Base-by-base conservation (phyloP, 2,888 invertebrate genomes). In the Ptychoptera contaminata region DNA sequence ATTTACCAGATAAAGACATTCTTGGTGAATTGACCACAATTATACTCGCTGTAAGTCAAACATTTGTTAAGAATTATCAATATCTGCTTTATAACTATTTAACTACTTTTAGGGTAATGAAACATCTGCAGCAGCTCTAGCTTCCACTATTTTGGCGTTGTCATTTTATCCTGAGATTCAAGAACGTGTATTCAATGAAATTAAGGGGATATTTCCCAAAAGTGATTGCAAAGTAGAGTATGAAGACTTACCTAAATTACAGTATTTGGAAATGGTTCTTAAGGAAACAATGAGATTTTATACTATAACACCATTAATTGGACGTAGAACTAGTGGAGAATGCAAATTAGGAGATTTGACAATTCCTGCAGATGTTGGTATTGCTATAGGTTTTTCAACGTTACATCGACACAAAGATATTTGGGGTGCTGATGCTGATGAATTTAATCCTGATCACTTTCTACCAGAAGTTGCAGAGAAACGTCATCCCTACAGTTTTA, bases 361-460 rank as follows among this genome's bases (percentile, higher is more conserved):
- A n/a, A 45, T 48, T 14, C 48, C 48, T 16, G 38, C 42, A 37
- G 48, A 46, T 3, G 41, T 45, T 12, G 43, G 42, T 6, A 40
- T 44, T 23, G 14, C 46, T 23, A 32, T 48, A 5, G 43, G 43
- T 16, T 40, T 48, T 14, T 43, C 16, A 16, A 40, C 42, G 8
- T 32, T 48, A 15, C 48, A 48, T 43, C 44, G 48, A 12, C 14
- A 37, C 23, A 37, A 34, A 11, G 37, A 42, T 16, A 43, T 46
- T 40, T 46, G 46, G 46, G 46, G 46, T 15, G 31, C 29, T n/a
- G 46, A 48, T 34, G 46, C 46, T 36, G 38, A 40, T 6, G 16
- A 37, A 30, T 48, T 46, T 40, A 43, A 48, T 40, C 48, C 48
- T 9, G 48, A 48, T 15, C 42, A 46, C 40, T 48, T 48, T 23